Base-by-base conservation (phyloP, 1,140 invertebrate genomes). In the Phthorimaea operculella region DNA sequence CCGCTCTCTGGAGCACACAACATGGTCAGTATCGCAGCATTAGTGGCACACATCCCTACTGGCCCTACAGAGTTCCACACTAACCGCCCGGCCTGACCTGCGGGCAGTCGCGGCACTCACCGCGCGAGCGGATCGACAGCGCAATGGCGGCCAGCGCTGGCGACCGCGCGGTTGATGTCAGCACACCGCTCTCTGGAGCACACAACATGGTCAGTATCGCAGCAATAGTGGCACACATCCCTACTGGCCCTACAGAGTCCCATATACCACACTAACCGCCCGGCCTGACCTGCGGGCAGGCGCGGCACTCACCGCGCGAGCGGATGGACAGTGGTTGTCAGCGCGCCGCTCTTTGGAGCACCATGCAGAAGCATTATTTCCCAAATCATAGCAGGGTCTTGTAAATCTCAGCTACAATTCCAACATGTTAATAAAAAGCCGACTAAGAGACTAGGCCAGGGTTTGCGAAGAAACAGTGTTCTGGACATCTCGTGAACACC, bases 301-400 rank as follows among this genome's bases (percentile, higher is more conserved):
- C 33, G 33, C 6, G 42, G 42, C 42, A 55, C 47, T 55, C 34
- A 50, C 54, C 54, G 14, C 54, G 45, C 15, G 54, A 55, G 8
- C 47, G 11, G 47, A 55, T 55, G 33, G 54, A 55, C n/a, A 55
- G 54, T 28, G n/a, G n/a, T n/a, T n/a, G n/a, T n/a, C n/a, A n/a
- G n/a, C 21, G 48, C 48, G 7, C 15, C 21, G 15, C 15, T n/a
- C 6, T 45, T n/a, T 50, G 48, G 6, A 50, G 8, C 16, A 7
- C 48, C n/a, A n/a, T n/a, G n/a, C n/a, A n/a, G n/a, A n/a, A n/a
- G n/a, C n/a, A n/a, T n/a, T n/a, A n/a, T n/a, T n/a, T n/a, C n/a
- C n/a, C n/a, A n/a, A n/a, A n/a, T n/a, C n/a, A n/a, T n/a, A n/a
- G n/a, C n/a, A n/a, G n/a, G n/a, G n/a, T n/a, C n/a, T n/a, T n/a